These are phyloP conservation scores for Pipistrellus pygmaeus DNA, from an alignment of 2,797 vertebrate species.

Conservation along the genomic window DNA sequence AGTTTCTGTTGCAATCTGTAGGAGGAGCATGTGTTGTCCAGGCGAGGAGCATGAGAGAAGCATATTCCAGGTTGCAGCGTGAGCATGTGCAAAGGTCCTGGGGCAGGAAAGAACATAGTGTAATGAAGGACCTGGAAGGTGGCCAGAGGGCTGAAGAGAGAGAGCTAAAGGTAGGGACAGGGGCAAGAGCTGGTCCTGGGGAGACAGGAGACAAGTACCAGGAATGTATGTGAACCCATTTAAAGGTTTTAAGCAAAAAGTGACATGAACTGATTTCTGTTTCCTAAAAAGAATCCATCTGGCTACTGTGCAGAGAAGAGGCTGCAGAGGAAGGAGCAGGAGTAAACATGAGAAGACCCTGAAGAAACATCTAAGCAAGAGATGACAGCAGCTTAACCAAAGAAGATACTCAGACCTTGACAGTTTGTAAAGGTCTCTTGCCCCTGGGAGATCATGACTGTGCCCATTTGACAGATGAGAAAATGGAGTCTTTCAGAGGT, in stretches of 20 bases:
- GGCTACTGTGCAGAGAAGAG: neutral
- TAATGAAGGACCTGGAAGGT: neutral
- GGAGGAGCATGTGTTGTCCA: neutral
- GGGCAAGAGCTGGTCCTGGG: neutral
- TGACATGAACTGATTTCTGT: neutral
- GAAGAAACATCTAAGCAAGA: neutral
- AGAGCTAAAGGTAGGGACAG: neutral
- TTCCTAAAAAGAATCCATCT: neutral
- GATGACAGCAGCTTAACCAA: neutral
- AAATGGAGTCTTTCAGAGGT: neutral
- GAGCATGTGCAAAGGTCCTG: slow-evolving; percentile 16
- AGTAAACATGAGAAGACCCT: neutral
- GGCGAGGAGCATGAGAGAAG: neutral
- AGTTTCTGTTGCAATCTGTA: neutral
- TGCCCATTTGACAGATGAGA: neutral
- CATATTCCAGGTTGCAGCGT: neutral
- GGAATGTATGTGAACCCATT: neutral
- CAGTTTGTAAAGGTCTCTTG: neutral
- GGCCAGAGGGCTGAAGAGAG: neutral
- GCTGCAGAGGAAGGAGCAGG: neutral
- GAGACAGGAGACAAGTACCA: neutral
- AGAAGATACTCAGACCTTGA: neutral
- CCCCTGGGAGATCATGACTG: neutral
- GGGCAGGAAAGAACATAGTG: neutral
- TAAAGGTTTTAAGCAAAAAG: neutral